Conservation (phyloP, 1,140 invertebrate species). For the Diabrotica undecimpunctata region DNA sequence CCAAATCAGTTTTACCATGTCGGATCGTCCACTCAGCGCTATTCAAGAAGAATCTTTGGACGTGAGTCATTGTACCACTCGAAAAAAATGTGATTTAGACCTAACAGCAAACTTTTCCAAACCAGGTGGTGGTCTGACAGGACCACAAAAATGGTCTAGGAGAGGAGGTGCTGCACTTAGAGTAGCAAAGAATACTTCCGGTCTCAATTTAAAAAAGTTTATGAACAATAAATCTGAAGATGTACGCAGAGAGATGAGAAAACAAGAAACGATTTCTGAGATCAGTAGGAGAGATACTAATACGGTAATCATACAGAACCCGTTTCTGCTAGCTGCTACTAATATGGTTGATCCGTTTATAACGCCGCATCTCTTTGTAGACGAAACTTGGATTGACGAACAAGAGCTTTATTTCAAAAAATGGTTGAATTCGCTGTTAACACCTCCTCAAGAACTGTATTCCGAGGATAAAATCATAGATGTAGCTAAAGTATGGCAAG, state of each 20-base stretch:
- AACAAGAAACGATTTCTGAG: constrained; percentile 1
- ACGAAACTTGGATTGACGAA: constrained; percentile 73
- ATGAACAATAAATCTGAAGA: background rate
- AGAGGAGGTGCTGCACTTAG: constrained; percentile 18
- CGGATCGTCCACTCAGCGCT: background rate
- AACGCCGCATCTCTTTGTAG: constrained; percentile 66
- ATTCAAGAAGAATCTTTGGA: constrained; percentile 11
- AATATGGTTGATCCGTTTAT: constrained; percentile 66
- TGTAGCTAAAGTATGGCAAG: constrained; percentile 70
- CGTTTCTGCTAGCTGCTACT: constrained; percentile 59
- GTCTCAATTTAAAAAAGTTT: constrained; percentile 24
- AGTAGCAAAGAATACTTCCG: constrained; percentile 22
- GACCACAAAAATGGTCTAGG: constrained; percentile 23
- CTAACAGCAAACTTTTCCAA: constrained; percentile 9
- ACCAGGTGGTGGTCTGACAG: no score
- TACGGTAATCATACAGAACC: constrained; percentile 38
- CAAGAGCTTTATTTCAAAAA: constrained; percentile 79
- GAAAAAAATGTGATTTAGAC: constrained; percentile 18
- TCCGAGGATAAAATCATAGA: constrained; percentile 51
- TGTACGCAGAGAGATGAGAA: no score
- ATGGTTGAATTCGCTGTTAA: constrained; percentile 84
- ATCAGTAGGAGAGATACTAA: constrained; percentile 10
- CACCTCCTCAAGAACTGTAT: constrained; percentile 68
- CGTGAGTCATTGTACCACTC: background rate
- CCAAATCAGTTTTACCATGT: background rate